A percentile compares a stretch with the other conserved stretches of the same genome.
Evolutionary conservation across 2,113 vertebrate genomes (phyloP).

Genomic region (Perca schrenkii): DNA sequence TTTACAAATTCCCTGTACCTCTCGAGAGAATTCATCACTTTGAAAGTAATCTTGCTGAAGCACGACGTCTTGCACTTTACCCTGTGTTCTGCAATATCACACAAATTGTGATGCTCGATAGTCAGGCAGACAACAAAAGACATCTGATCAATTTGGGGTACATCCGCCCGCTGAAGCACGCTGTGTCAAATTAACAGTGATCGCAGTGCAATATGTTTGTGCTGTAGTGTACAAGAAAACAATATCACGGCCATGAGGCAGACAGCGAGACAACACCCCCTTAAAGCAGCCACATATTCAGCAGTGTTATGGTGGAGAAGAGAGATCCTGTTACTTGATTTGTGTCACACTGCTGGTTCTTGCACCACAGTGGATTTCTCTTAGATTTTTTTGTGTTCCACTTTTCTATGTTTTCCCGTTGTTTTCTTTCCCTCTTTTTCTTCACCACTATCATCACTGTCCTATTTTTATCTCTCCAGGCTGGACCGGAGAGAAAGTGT

Average conservation of each 20-base stretch:
- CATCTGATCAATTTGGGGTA: constrained; percentile 32
- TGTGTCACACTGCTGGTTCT: not conserved
- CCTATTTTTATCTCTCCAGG: constrained; percentile 77
- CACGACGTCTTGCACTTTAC: constrained; percentile 11
- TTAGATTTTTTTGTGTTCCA: not conserved
- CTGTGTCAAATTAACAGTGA: constrained; percentile 49
- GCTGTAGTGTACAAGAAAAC: constrained; percentile 38
- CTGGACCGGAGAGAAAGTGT: constrained; percentile 90
- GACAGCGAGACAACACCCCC: constrained; percentile 11
- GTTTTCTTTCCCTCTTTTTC: not conserved
- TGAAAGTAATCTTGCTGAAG: constrained; percentile 46
- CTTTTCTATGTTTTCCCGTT: not conserved
- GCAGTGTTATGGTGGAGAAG: not conserved
- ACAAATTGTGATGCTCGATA: constrained; percentile 38
- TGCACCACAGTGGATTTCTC: constrained; percentile 4
- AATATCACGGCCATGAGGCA: not conserved
- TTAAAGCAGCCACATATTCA: constrained; percentile 21
- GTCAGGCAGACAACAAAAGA: constrained; percentile 40
- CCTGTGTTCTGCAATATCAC: constrained; percentile 19
- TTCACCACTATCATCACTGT: not conserved
- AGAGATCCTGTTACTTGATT: not conserved
- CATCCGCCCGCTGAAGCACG: constrained; percentile 24
- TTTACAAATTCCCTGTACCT: constrained; percentile 9
- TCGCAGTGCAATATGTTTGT: constrained; percentile 23
- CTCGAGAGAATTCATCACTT: constrained; percentile 43